Evolutionary conservation across 2,113 vertebrate species (phyloP).

Genomic region (human (Homo sapiens)): DNA sequence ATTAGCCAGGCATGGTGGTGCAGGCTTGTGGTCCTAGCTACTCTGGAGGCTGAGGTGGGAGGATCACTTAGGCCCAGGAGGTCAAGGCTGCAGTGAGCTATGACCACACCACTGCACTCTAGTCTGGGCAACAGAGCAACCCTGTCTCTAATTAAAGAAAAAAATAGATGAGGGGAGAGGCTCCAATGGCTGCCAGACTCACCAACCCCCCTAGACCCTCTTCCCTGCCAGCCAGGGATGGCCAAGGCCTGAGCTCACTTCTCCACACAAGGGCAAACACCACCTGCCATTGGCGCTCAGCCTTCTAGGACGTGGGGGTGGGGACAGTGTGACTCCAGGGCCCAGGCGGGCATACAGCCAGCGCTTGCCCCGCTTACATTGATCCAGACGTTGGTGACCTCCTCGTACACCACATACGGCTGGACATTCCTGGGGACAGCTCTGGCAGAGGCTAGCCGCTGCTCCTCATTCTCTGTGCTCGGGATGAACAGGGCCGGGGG

Average conservation of each 20-base stretch:
- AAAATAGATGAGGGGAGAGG: not conserved
- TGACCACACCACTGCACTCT: too few relatives aligned
- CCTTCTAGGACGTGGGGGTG: not conserved
- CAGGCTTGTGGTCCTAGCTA: too few relatives aligned
- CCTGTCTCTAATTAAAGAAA: too few relatives aligned
- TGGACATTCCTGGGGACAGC: constrained; percentile 88
- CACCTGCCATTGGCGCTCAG: rapidly evolving
- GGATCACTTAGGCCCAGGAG: too few relatives aligned
- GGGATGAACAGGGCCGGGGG: constrained; percentile 94
- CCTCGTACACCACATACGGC: constrained; percentile 95
- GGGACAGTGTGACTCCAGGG: too few relatives aligned
- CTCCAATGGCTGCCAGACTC: too few relatives aligned
- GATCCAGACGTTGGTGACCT: constrained; percentile 96
- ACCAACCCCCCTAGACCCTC: not conserved
- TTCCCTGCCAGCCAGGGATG: not conserved
- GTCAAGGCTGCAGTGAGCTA: too few relatives aligned
- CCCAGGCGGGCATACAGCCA: rapidly evolving
- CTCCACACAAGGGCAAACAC: not conserved
- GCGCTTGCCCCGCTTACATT: constrained; percentile 86
- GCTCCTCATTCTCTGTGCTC: constrained; percentile 86
- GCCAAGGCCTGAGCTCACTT: too few relatives aligned
- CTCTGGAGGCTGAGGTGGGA: too few relatives aligned
- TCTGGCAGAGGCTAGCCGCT: constrained; percentile 89
- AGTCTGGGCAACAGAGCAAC: too few relatives aligned
- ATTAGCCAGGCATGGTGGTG: too few relatives aligned